Conservation (phyloP, 2,888 invertebrate species). For the Ecdyonurus torrentis region DNA sequence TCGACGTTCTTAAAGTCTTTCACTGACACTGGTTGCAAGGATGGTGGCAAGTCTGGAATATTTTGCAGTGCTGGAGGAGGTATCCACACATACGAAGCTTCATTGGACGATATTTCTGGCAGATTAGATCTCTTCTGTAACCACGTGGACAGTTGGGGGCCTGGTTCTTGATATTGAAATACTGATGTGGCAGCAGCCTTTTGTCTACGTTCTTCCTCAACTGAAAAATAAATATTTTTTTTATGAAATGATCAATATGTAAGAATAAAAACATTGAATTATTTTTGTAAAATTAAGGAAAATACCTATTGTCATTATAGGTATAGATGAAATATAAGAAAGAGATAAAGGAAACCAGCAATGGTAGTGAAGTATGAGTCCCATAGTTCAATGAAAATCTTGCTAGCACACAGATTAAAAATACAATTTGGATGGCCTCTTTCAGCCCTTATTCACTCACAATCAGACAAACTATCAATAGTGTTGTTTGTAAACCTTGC, state of each 20-base stretch:
- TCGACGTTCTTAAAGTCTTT: not conserved
- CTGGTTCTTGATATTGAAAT: not conserved
- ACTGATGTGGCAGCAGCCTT: not conserved
- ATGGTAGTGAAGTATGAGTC: too few species aligned
- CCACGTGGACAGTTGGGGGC: not conserved
- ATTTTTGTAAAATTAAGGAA: too few species aligned
- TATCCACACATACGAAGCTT: not conserved
- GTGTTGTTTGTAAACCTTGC: too few species aligned
- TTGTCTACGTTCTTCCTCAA: not conserved
- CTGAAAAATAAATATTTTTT: not conserved
- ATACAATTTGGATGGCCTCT: too few species aligned
- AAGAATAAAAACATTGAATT: not conserved
- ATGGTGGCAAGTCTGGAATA: not conserved
- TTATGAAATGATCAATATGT: not conserved
- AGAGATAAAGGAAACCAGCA: too few species aligned
- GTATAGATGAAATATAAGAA: too few species aligned
- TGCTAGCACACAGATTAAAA: too few species aligned
- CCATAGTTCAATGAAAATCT: too few species aligned
- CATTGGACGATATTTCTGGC: not conserved
- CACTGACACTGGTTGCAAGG: not conserved
- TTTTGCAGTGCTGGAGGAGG: not conserved
- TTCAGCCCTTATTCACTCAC: too few species aligned
- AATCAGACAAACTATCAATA: too few species aligned
- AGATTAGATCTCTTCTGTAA: not conserved
- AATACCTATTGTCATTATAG: not conserved